Conservation (phyloP, 2,888 invertebrate species). For the Orchestes rusci region DNA sequence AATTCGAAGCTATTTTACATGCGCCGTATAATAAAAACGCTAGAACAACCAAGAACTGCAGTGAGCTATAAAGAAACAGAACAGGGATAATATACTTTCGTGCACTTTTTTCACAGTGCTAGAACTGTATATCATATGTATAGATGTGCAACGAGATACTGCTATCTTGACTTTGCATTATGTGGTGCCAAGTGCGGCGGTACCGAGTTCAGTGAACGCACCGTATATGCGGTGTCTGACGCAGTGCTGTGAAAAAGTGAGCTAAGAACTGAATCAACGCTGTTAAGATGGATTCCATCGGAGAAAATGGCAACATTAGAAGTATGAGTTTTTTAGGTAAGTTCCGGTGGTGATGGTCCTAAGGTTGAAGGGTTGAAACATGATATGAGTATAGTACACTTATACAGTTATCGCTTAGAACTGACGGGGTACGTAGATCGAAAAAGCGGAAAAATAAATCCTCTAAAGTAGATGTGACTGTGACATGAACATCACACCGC, state of each 20-base stretch:
- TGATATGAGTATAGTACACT: not conserved
- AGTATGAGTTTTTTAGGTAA: constrained; percentile 47
- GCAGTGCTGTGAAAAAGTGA: constrained; percentile 11
- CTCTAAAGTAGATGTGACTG: no score
- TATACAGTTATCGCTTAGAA: not conserved
- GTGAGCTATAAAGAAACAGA: no score
- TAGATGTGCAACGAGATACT: constrained; percentile 18
- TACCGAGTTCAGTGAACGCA: constrained; percentile 21
- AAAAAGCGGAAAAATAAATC: no score
- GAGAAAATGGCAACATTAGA: constrained; percentile 17
- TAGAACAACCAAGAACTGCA: no score
- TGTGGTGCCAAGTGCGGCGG: constrained; percentile 17
- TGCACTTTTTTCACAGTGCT: no score
- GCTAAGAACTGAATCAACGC: not conserved
- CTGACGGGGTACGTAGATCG: no score
- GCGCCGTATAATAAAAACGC: no score
- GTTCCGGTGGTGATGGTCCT: constrained; percentile 27
- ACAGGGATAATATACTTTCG: no score
- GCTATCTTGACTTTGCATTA: constrained; percentile 16
- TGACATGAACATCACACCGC: no score
- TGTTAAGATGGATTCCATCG: constrained; percentile 9
- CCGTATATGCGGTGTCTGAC: constrained; percentile 6
- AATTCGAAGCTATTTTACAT: no score
- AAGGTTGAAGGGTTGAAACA: constrained; percentile 1
- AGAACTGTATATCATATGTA: constrained; percentile 18